These are phyloP conservation scores for Syngnathus scovelli DNA, from an alignment of 2,113 vertebrate species.

Conservation along the genomic window DNA sequence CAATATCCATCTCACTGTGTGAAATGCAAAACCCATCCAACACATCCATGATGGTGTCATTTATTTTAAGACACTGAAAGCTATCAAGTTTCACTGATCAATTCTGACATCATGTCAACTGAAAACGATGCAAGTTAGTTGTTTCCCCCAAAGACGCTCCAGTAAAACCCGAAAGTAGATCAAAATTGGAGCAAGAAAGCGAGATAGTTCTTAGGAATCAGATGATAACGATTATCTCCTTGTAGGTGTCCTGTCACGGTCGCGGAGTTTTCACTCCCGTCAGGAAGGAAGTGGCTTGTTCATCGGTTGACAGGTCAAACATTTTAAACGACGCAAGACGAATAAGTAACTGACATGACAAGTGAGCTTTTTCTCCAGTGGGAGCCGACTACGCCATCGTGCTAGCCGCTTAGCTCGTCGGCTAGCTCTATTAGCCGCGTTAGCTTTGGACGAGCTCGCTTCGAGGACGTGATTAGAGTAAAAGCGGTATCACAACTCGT, in stretches of 20 bases:
- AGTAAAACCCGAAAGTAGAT: too few relatives aligned
- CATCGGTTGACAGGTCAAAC: neutral
- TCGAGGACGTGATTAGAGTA: neutral
- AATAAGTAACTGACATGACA: too few relatives aligned
- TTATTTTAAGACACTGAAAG: too few relatives aligned
- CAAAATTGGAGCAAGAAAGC: too few relatives aligned
- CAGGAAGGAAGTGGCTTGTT: neutral
- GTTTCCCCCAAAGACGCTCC: too few relatives aligned
- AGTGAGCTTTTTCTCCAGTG: neutral
- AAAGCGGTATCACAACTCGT: neutral
- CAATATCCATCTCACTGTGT: too few relatives aligned
- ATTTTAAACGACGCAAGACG: neutral
- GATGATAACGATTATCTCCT: too few relatives aligned
- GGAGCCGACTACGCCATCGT: slow-evolving; percentile 46
- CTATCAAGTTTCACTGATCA: too few relatives aligned
- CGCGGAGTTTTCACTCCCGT: neutral
- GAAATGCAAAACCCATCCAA: too few relatives aligned
- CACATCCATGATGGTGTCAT: too few relatives aligned
- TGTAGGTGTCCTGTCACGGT: too few relatives aligned
- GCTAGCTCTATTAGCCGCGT: slow-evolving; percentile 31
- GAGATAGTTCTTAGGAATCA: too few relatives aligned
- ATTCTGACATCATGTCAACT: neutral
- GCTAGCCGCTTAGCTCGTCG: slow-evolving; percentile 37
- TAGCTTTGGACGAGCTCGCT: slow-evolving; percentile 31
- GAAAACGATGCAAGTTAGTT: neutral